Base-by-base conservation (phyloP, 2,888 invertebrate genomes). In the Sinhomidia bicolor region DNA sequence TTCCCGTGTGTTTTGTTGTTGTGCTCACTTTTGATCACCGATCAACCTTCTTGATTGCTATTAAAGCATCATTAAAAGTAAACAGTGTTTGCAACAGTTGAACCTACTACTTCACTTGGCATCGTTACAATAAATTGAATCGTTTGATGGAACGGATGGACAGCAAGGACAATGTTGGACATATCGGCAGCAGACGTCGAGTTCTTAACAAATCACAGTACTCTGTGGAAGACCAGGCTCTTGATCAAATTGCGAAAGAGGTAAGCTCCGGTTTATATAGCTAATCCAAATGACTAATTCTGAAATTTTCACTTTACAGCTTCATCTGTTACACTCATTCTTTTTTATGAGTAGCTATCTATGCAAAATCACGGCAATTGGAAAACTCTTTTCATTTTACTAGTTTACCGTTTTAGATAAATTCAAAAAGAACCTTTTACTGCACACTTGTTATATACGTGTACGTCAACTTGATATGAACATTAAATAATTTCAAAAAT, bases 171-270 rank as follows among this genome's bases (percentile, higher is more conserved):
- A 92, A 92, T 91, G 92, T 92, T 85, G 92, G 92, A 47, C 90
- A 92, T 90, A 92, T 93, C 91, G 93, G 93, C 89, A 93, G 93
- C 86, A 97, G 95, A 95, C 96, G 94, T 96, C 93, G 94, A 89
- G 94, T 94, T 85, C 96, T 94, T 94, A 95, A 96, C 92, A 97
- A 98, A 94, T 88, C 91, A 76, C 97, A 98, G 93, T 94, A 94
- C 91, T 96, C 97, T 80, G 98, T 98, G n/a, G 99, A 99, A 94
- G 99, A 99, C 94, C 98, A 98, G 94, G 99, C 99, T 78, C 95
- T 99, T 88, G 98, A 99, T 94, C 97, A 98, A 94, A 99, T 99
- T 92, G 98, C 99, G 81, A 97, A 97, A 95, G 99, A 99, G 97
- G 99, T 99, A 95, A 94, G 26, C 6, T 68, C 14, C 32, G n/a